Evolutionary conservation across 2,113 vertebrate genomes (phyloP), one percentile per base, ranked within the genome.

Genomic region (Platichthys stellatus): DNA sequence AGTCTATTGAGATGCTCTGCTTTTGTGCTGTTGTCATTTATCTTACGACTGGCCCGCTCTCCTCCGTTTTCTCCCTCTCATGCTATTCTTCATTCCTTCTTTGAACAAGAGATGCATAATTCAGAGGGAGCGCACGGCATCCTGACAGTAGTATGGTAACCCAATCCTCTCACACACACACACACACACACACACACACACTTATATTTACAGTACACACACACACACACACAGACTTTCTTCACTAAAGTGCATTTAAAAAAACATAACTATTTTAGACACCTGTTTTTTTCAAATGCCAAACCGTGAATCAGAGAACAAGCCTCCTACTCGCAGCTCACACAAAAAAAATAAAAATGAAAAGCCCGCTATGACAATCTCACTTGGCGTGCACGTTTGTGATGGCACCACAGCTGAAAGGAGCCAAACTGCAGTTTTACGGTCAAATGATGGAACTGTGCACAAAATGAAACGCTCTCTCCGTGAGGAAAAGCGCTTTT

Each of bases 51-150:
- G 24, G 57, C 78, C 57, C 38, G 72, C 51, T n/a, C 57, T 43
- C 21, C 67, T 63, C 71, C 53, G 10, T 90, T 82, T 80, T 85
- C 80, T 79, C 24, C 68, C 59, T 71, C 65, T 74, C 63, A 20
- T 20, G 18, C 62, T 83, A 68, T 87, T 86, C 75, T 85, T 87
- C 84, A 80, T 84, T 86, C 82, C 73, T 81, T 88, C 87, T 89
- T 85, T 89, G 86, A 89, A 88, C 74, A 76, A 62, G 72, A 59
- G 74, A 93, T 90, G 89, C 90, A 92, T 90, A 90, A 93, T 93
- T 89, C 89, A 92, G 85, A 77, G 69, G 90, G 75, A 72, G 65
- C 11, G 1, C 2, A 23, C 65, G 2, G 89, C 68, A 51, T 84
- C 71, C 78, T 83, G 80, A 89, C 78, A 86, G 85, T 66, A 45